Percentiles rank a stretch among this genome's conserved stretches.
Evolutionary conservation across 2,113 vertebrate genomes (phyloP).

Genomic region (Dermatemys mawii): DNA sequence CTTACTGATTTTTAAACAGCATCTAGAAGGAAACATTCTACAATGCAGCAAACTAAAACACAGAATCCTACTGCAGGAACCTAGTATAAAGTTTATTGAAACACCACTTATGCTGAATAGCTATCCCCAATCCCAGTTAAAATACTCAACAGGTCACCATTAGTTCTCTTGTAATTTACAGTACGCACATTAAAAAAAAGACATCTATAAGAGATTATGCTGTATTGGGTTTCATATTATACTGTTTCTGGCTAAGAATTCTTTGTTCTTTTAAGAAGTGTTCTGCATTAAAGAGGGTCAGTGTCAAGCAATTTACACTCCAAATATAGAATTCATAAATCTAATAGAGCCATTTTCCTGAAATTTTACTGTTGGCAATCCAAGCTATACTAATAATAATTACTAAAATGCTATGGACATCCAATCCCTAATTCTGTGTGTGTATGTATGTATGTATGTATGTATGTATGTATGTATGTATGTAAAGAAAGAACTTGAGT

Average conservation of each 20-base stretch:
- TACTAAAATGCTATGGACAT: not conserved
- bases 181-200: not conserved
- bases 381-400: not conserved
- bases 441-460: no score
- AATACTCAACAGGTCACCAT: slow-evolving; percentile 15
- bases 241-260: not conserved
- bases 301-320: not conserved
- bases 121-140: not conserved
- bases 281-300: not conserved
- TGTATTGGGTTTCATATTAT: not conserved
- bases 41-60: slow-evolving; percentile 42
- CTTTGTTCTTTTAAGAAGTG: not conserved
- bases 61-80: not conserved
- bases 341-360: not conserved
- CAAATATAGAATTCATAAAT: not conserved
- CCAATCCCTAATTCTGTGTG: not conserved
- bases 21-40: slow-evolving; percentile 49
- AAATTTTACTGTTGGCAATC: not conserved
- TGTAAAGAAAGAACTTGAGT: not conserved
- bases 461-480: no score
- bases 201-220: not conserved
- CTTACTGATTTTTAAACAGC: slow-evolving; percentile 79
- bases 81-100: not conserved
- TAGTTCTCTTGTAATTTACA: not conserved
- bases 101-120: slow-evolving; percentile 9